These are phyloP conservation scores for Alsophila aescularia DNA, from an alignment of 2,888 invertebrate genomes.

Conservation along the genomic window DNA sequence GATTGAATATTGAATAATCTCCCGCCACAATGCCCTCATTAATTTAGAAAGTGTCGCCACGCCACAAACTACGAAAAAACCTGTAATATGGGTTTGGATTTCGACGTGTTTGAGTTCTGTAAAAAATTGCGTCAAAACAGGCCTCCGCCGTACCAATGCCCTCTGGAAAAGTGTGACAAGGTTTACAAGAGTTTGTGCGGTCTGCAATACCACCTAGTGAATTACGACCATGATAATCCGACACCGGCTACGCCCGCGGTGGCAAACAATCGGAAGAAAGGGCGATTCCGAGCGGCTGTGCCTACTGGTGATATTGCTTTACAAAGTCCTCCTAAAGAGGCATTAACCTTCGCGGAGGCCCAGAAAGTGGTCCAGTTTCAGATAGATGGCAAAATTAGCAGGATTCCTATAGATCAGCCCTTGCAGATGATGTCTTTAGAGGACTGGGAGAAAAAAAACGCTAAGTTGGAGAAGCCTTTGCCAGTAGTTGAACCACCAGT, in stretches of 20 bases:
- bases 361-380: conserved; percentile 95
- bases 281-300: conserved; percentile 83
- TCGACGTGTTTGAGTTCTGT: conserved; percentile 94
- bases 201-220: conserved; percentile 93
- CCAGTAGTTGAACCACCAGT: conserved; percentile 69
- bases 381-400: conserved; percentile 90
- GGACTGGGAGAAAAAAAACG: conserved; percentile 84
- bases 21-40: conserved; percentile 3
- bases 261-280: conserved; percentile 87
- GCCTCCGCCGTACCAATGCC: conserved; percentile 94
- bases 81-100: conserved; percentile 90
- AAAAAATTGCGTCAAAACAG: conserved; percentile 92
- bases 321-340: conserved; percentile 86
- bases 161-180: conserved; percentile 92
- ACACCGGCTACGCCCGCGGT: conserved; percentile 86
- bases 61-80: too few relatives aligned
- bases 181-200: conserved; percentile 94
- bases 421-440: conserved; percentile 88
- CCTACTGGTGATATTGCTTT: conserved; percentile 83
- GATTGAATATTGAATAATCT: not conserved
- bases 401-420: conserved; percentile 86
- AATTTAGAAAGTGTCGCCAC: conserved; percentile 13
- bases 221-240: conserved; percentile 93
- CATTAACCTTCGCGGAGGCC: conserved; percentile 92
- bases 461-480: conserved; percentile 74